These are phyloP conservation scores for Pteronotus mesoamericanus DNA, from an alignment of 2,797 vertebrate genomes.

Conservation along the genomic window DNA sequence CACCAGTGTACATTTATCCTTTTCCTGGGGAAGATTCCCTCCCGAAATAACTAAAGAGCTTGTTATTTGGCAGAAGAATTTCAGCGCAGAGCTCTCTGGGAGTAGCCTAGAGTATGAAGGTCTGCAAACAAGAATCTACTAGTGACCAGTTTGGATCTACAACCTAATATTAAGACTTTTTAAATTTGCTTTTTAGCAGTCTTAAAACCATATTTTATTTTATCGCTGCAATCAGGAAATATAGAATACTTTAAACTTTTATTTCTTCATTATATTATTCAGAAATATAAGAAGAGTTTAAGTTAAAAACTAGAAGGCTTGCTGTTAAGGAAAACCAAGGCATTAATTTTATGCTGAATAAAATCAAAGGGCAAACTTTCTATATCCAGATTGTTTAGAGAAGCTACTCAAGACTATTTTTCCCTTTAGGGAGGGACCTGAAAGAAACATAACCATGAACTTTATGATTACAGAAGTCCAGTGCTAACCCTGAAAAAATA, in stretches of 20 bases:
- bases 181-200: background rate
- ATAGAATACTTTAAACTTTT: background rate
- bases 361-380: background rate
- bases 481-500: background rate
- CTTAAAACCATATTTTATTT: conserved; percentile 13
- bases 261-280: background rate
- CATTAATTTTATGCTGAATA: background rate
- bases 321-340: background rate
- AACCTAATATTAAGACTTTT: background rate
- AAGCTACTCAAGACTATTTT: background rate
- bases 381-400: background rate
- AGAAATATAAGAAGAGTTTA: background rate
- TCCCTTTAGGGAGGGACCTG: background rate
- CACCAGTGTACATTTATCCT: conserved; percentile 74
- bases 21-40: conserved; percentile 78
- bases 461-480: background rate
- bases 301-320: background rate
- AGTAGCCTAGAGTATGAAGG: conserved; percentile 60
- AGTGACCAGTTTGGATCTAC: conserved; percentile 59
- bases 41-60: conserved; percentile 78
- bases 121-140: conserved; percentile 65
- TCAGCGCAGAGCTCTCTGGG: conserved; percentile 70
- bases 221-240: conserved; percentile 39
- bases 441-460: conserved; percentile 6
- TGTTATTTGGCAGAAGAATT: conserved; percentile 81